Evolutionary conservation across 2,113 vertebrate genomes (phyloP), one percentile per base, ranked within the genome.

Genomic region (Dissostichus mawsoni): DNA sequence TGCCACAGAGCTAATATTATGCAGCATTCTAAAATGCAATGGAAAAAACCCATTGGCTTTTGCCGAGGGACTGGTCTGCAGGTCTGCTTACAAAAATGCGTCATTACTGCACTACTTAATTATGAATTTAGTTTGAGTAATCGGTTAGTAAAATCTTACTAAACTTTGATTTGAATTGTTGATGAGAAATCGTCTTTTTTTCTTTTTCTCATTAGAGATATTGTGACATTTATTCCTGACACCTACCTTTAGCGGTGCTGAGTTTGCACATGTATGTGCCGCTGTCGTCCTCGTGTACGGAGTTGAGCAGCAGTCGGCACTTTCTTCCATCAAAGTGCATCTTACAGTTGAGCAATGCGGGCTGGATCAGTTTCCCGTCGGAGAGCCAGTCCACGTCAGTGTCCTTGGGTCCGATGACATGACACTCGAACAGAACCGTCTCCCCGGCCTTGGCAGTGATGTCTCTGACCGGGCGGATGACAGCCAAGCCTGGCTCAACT

Each of bases 261-360:
- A 99, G 95, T 83, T 99, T 99, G 95, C 98, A 99, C 74, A 94
- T 97, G 90, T 99, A 99, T 55, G 96, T 90, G 1, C 98, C 98
- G 0, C 96, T 98, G 92, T 99, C 98, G 1, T 99, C 97, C 91
- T 99, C 98, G 0, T 99, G 98, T 47, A 99, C 98, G 0, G 98
- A 99, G 88, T 98, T 97, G 66, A 99, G 97, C 85, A 98, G 94
- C 83, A 99, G 95, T 55, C 97, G 96, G 88, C 97, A 99, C 71
- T 97, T 96, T 73, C 94, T 96, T 56, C 98, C 98, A 5, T 99
- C 97, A 81, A 99, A 99, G 93, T 98, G 97, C 98, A 99, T 99
- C 95, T 99, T 99, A 90, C 98, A 99, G 95, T 98, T 97, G 84
- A 99, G 97, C 89, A 99, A 90, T 0, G 98, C 98, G 0, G 98